Evolutionary conservation across 2,888 invertebrate genomes (phyloP).

Genomic region (Calliphora vomitoria): DNA sequence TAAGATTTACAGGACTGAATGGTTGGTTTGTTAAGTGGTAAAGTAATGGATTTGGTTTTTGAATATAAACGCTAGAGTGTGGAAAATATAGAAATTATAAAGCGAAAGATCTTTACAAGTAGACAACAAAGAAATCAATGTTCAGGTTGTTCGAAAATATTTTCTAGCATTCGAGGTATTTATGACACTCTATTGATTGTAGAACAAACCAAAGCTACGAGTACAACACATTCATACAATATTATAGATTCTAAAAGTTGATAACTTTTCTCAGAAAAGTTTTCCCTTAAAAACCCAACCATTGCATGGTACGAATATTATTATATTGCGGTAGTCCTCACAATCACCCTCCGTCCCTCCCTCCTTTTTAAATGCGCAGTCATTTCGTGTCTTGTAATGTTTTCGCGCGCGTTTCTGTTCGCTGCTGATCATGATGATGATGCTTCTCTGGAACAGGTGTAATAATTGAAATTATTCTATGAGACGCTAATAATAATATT

Average conservation of each 20-base stretch:
- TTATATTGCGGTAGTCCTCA: not conserved
- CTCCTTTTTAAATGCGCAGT: constrained; percentile 44
- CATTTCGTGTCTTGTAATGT: constrained; percentile 39
- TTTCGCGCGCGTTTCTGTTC: constrained; percentile 53
- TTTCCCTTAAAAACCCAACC: constrained; percentile 21
- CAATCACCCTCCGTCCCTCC: not conserved
- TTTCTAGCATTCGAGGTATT: constrained; percentile 54
- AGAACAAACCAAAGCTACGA: constrained; percentile 19
- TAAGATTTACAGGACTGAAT: constrained; percentile 47
- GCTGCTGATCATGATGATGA: constrained; percentile 49
- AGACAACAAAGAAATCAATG: constrained; percentile 13
- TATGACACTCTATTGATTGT: constrained; percentile 52
- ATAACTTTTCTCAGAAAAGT: constrained; percentile 57
- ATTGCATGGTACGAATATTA: constrained; percentile 3
- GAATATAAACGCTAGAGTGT: constrained; percentile 7
- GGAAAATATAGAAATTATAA: constrained; percentile 64
- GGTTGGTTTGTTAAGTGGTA: constrained; percentile 41
- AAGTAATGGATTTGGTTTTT: constrained; percentile 40
- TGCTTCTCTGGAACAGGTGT: constrained; percentile 79
- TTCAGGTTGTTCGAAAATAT: constrained; percentile 39
- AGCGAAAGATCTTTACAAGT: constrained; percentile 38
- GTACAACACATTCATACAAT: constrained; percentile 9
- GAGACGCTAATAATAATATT: constrained; percentile 76
- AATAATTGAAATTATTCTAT: constrained; percentile 83
- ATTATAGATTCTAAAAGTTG: constrained; percentile 51